Conservation (phyloP, 2,888 invertebrate genomes). For the Phalera bucephala region DNA sequence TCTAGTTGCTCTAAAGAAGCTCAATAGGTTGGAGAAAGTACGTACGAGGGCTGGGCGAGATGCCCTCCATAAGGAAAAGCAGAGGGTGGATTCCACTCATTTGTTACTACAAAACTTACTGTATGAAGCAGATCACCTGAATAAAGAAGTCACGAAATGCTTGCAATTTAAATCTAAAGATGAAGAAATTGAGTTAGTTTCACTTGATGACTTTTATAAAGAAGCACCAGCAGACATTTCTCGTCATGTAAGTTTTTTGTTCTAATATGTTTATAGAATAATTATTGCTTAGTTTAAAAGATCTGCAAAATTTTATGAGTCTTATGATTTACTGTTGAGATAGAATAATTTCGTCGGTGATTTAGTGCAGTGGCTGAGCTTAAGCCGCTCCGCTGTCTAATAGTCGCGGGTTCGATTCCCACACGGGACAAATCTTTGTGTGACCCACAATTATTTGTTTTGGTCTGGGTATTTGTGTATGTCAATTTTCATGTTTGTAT, state of each 20-base stretch:
- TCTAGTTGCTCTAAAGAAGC: slow-evolving; percentile 92
- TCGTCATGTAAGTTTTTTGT: slow-evolving; percentile 80
- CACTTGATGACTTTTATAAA: slow-evolving; percentile 91
- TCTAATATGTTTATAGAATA: background rate
- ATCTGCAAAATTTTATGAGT: too few species aligned
- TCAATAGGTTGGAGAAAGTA: slow-evolving; percentile 95
- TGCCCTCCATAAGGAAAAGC: slow-evolving; percentile 91
- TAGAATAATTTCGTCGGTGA: too few species aligned
- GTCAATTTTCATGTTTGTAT: too few species aligned
- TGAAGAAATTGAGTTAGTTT: slow-evolving; percentile 94
- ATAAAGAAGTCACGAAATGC: slow-evolving; percentile 97
- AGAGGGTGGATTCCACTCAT: slow-evolving; percentile 94
- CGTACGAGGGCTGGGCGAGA: slow-evolving; percentile 92
- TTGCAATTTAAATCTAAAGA: slow-evolving; percentile 97
- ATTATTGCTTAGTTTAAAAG: too few species aligned
- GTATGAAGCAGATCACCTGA: slow-evolving; percentile 96
- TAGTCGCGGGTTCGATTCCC: too few species aligned
- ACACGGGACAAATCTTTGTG: too few species aligned
- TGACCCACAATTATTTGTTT: too few species aligned
- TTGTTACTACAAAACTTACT: slow-evolving; percentile 95
- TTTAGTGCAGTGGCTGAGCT: too few species aligned
- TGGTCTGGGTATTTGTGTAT: too few species aligned
- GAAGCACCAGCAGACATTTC: slow-evolving; percentile 89
- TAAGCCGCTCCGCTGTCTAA: too few species aligned
- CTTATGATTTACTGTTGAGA: too few species aligned